Conservation (phyloP, 1,140 invertebrate genomes). For the Drosophila bipectinata region DNA sequence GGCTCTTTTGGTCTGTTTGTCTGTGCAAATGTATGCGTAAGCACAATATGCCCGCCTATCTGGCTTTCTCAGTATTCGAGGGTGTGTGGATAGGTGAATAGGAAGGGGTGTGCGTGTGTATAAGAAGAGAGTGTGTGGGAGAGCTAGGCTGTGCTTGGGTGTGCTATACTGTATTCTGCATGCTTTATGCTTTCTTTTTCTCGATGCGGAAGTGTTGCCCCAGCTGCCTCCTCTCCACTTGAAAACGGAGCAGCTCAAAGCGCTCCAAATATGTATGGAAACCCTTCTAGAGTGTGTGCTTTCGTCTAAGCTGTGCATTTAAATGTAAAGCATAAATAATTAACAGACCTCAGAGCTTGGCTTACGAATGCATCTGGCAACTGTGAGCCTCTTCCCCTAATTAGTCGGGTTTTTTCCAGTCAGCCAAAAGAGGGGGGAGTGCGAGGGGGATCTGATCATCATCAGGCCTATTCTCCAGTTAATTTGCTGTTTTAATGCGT, state of each 20-base stretch:
- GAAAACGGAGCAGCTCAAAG: constrained; percentile 69
- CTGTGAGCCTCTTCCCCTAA: constrained; percentile 54
- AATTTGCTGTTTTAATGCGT: constrained; percentile 80
- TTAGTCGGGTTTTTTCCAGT: constrained; percentile 52
- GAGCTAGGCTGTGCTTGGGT: not conserved
- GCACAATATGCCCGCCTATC: constrained; percentile 53
- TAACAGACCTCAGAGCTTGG: constrained; percentile 51
- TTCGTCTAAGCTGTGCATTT: constrained; percentile 71
- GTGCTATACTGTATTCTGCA: constrained; percentile 15
- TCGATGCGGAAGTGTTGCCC: constrained; percentile 73
- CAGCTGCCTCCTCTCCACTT: constrained; percentile 62
- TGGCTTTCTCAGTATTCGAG: constrained; percentile 24
- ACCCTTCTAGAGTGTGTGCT: constrained; percentile 11
- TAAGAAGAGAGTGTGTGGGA: too few relatives aligned
- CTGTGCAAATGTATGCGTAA: constrained; percentile 70
- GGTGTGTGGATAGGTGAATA: constrained; percentile 2
- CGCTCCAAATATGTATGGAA: constrained; percentile 47
- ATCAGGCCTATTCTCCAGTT: constrained; percentile 66
- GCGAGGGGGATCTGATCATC: constrained; percentile 52
- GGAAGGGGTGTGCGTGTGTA: not conserved
- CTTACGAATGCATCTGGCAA: constrained; percentile 12
- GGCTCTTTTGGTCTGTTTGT: constrained; percentile 71
- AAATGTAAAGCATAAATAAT: constrained; percentile 82
- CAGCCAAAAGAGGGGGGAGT: not conserved
- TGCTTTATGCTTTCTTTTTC: constrained; percentile 69